Conservation (phyloP, 23 tunicate genomes). For the Trididemnum miniatum region DNA sequence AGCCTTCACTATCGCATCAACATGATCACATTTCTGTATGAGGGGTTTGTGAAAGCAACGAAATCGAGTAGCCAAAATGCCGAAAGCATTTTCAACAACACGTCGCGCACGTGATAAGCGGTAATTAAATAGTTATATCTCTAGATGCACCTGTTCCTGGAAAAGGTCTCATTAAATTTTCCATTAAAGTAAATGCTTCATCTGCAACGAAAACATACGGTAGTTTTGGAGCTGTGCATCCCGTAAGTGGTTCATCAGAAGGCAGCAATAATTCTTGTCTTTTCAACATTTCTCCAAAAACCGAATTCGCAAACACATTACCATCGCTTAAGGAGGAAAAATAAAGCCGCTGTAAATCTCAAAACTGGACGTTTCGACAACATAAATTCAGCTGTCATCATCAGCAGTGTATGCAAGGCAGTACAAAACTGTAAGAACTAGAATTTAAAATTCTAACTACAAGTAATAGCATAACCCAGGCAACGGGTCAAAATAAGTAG, state of each 20-base stretch:
- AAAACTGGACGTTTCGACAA: too few species aligned
- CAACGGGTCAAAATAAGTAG: too few species aligned
- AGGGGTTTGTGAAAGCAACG: not conserved
- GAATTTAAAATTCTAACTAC: too few species aligned
- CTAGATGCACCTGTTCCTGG: slow-evolving; percentile 12
- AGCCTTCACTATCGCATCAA: not conserved
- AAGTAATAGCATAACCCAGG: too few species aligned
- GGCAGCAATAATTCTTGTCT: slow-evolving; percentile 14
- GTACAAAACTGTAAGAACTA: too few species aligned
- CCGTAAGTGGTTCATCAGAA: not conserved
- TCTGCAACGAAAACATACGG: slow-evolving; percentile 65
- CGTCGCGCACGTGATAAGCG: slow-evolving; percentile 38
- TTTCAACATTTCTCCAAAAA: slow-evolving; percentile 35
- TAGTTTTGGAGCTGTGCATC: not conserved
- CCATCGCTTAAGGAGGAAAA: too few species aligned
- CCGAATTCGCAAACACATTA: slow-evolving; percentile 40
- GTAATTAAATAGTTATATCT: slow-evolving; percentile 27
- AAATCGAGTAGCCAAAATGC: slow-evolving; percentile 32
- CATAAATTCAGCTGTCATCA: too few species aligned
- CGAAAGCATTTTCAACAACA: slow-evolving; percentile 42
- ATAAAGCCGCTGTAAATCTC: too few species aligned
- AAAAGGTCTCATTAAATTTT: slow-evolving; percentile 42
- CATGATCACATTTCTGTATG: not conserved
- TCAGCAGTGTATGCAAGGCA: too few species aligned
- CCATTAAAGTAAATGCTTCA: slow-evolving; percentile 52